Evolutionary conservation across 2,113 vertebrate genomes (phyloP), one percentile per base, ranked within the genome.

Genomic region (Dromas ardeola): DNA sequence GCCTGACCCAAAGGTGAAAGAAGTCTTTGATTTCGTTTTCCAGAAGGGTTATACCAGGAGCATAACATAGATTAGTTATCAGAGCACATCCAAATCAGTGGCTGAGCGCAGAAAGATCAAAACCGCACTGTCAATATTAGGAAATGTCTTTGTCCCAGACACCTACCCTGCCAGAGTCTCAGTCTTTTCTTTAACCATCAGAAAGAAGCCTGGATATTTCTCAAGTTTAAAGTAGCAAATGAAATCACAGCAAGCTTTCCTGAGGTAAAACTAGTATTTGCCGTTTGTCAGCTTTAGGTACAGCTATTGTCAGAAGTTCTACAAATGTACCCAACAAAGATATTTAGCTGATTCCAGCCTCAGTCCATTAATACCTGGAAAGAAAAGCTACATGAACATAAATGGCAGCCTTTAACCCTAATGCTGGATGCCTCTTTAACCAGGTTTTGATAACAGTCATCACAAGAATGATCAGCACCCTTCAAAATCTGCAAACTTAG

Each of bases 241-340:
- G 30, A 89, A 91, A 83, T 55, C 47, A 71, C 18, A 77, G 62
- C 30, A 84, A 87, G 43, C 6, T 74, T 76, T 86, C 47, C 52
- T 74, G 77, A 91, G n/a, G n/a, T 78, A 91, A 96, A 92, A 96
- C 62, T 10, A 70, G 55, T 30, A n/a, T 55, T 62, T 88, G 65
- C 22, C 6, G 0, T 73, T 83, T 70, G 59, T 83, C 77, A 90
- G 42, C 72, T 71, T 84, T 55, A 81, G 47, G 43, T 71, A 78
- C 43, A 86, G 25, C 34, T 70, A 2, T 13, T 71, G 47, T 65
- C n/a, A 63, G 69, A 53, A 92, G 13, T 63, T 93, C 50, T 81
- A 38, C 38, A 78, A n/a, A 66, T 13, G 32, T 25, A 38, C 26
- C 11, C 58, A 74, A 2, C 43, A 61, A n/a, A 88, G 69, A 45